Evolutionary conservation across 1,140 invertebrate genomes (phyloP).

Genomic region (Drosophila athabasca): DNA sequence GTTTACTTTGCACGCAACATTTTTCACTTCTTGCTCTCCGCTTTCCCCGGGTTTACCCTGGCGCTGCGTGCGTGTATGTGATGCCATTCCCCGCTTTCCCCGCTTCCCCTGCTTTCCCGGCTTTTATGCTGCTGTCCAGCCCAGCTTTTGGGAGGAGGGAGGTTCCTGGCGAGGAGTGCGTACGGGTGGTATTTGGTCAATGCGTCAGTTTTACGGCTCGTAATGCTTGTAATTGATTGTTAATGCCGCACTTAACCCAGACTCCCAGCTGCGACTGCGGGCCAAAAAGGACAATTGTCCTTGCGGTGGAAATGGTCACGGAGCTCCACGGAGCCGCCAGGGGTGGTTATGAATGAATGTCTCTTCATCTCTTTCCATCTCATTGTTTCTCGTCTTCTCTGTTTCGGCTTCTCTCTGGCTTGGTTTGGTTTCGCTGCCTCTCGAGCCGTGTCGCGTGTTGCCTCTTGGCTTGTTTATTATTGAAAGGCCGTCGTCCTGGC

Average conservation of each 20-base stretch:
- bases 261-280: slow-evolving; percentile 50
- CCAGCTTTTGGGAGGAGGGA: slow-evolving; percentile 7
- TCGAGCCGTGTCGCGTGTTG: slow-evolving; percentile 26
- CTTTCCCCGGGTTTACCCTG: neutral
- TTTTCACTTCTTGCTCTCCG: slow-evolving; percentile 39
- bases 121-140: neutral
- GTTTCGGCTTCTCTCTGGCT: neutral
- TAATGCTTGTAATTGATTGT: slow-evolving; percentile 76
- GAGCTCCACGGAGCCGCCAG: too few relatives aligned
- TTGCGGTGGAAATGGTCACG: neutral
- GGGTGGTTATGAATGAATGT: slow-evolving; percentile 6
- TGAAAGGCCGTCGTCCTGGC: slow-evolving; percentile 27
- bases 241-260: slow-evolving; percentile 70
- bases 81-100: slow-evolving; percentile 7
- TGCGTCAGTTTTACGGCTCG: slow-evolving; percentile 73
- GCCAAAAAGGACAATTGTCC: slow-evolving; percentile 51
- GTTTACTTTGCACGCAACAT: slow-evolving; percentile 59
- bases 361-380: neutral
- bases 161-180: slow-evolving; percentile 27
- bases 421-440: neutral
- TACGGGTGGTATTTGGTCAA: slow-evolving; percentile 55
- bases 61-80: slow-evolving; percentile 25
- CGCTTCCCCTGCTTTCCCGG: too few relatives aligned
- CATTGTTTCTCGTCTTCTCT: too few relatives aligned
- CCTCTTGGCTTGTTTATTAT: slow-evolving; percentile 66